Conservation (phyloP, 2,113 vertebrate genomes). For the Anoura caudifer region DNA sequence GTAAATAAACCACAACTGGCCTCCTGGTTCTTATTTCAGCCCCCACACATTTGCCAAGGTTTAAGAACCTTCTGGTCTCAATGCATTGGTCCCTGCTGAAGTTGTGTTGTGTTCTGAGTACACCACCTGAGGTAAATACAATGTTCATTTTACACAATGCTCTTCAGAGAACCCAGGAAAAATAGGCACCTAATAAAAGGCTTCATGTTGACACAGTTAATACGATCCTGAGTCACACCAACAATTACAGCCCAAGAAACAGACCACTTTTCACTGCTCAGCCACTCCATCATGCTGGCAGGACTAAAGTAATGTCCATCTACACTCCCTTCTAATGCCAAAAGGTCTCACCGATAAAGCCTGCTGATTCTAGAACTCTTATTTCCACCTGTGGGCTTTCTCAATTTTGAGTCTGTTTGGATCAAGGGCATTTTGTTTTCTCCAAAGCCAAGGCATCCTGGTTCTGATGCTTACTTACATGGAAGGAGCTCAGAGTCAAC, state of each 20-base stretch:
- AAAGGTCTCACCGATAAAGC: neutral
- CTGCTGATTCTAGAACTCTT: neutral
- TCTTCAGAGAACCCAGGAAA: slow-evolving; percentile 15
- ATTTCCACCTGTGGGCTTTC: neutral
- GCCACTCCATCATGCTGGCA: neutral
- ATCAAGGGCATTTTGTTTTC: neutral
- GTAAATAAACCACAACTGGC: neutral
- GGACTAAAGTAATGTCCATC: neutral
- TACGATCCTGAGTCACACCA: slow-evolving; percentile 45
- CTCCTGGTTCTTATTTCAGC: neutral
- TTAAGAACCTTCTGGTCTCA: neutral
- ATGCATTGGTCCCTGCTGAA: neutral
- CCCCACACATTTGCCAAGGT: neutral
- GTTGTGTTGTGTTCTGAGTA: neutral
- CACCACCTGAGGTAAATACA: neutral
- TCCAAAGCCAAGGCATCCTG: neutral
- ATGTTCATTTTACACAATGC: neutral
- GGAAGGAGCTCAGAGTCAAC: slow-evolving; percentile 92
- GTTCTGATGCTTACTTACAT: slow-evolving; percentile 81
- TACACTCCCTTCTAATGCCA: neutral
- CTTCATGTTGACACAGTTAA: neutral
- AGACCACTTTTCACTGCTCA: neutral
- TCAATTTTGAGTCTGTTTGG: neutral
- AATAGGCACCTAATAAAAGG: slow-evolving; percentile 54
- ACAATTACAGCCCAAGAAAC: neutral